Base-by-base conservation (phyloP, 2,888 invertebrate genomes). In the Microctonus brassicae region DNA sequence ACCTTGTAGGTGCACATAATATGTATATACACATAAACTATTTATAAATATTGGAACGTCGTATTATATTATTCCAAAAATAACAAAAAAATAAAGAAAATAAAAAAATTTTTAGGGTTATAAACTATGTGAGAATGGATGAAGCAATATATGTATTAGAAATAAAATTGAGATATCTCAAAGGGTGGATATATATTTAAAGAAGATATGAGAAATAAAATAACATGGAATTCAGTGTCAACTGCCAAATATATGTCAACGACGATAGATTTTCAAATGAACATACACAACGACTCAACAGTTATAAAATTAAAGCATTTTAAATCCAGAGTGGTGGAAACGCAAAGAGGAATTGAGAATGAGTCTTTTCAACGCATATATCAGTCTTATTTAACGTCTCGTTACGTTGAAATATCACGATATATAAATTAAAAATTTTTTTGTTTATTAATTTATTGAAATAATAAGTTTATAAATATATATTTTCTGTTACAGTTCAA, bases 1-100 rank as follows among this genome's bases (percentile, higher is more conserved):
- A 80, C 82, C 81, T 82, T 82, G 82, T 77, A 74, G 76, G 77
- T 76, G 77, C 69, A 76, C 76, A 76, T 77, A 78, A 80, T 77
- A n/a, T n/a, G n/a, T n/a, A n/a, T n/a, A 80, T 71, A 77, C 76
- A 39, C 64, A 74, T 75, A 79, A 80, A 79, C 80, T 82, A 82
- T 82, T 82, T 82, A 80, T 82, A 82, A 81, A 73, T 74, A 34
- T 55, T n/a, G 52, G 36, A 55, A 17, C 52, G 34, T 34, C 33
- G 22, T 13, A 10, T 55, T 72, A 64, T 80, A 80, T 81, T 80
- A 81, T 82, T 80, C 74, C 74, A 58, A 26, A 6, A 55, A 26
- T 33, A 20, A 33, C 73, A 66, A 64, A 81, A 82, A 82, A 81
- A 65, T 47, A 34, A 53, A 13, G 52, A 42, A 22, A n/a, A 34